phyloP scores from a whole-genome alignment of 2,797 vertebrate genomes.

The Rallus crepitans region DNA sequence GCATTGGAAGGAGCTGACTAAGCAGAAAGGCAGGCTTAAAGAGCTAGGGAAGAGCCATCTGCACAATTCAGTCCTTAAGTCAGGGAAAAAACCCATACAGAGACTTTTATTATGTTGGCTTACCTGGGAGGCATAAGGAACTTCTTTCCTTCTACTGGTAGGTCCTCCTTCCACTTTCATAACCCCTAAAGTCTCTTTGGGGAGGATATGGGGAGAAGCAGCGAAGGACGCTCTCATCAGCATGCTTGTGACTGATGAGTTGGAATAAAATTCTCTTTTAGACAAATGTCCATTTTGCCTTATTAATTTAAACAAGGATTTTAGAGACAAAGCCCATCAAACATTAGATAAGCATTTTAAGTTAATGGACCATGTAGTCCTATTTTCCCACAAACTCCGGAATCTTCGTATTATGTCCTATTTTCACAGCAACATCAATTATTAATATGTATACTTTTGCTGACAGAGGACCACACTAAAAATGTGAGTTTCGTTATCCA shows the following conservation, averaged over 20 bases:
- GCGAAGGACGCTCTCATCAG: not conserved
- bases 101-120: not conserved
- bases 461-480: constrained; percentile 79
- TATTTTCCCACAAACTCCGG: constrained; percentile 69
- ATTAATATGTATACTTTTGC: constrained; percentile 83
- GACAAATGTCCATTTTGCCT: constrained; percentile 77
- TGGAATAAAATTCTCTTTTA: constrained; percentile 59
- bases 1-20: not conserved
- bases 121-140: not conserved
- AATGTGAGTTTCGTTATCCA: constrained; percentile 78
- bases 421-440: constrained; percentile 78
- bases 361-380: constrained; percentile 76
- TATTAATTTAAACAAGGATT: constrained; percentile 77
- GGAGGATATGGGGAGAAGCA: not conserved
- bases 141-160: not conserved
- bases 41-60: not conserved
- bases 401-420: constrained; percentile 61
- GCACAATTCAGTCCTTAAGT: fast-evolving
- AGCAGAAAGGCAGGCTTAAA: not conserved
- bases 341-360: constrained; percentile 82
- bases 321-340: constrained; percentile 80
- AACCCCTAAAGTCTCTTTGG: not conserved
- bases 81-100: fast-evolving
- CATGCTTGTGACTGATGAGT: constrained; percentile 47
- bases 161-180: not conserved